These are phyloP conservation scores for Elymnias hypermnestra DNA, from an alignment of 1,140 invertebrate species.

Conservation along the genomic window DNA sequence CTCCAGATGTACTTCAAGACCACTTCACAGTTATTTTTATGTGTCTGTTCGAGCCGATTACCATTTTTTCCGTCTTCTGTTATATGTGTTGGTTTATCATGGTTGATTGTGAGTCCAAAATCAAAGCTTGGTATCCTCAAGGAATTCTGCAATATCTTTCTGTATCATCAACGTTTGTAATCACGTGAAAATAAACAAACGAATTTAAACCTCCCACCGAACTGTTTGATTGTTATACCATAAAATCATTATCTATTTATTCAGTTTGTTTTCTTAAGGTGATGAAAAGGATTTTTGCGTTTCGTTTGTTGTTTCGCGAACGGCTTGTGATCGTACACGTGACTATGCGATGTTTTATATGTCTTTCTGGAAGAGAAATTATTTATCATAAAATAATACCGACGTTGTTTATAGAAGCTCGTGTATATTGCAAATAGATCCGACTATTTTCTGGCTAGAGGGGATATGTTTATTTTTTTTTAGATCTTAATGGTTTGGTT, in stretches of 20 bases:
- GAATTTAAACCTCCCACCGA: neutral
- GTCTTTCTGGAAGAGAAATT: neutral
- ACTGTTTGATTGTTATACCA: neutral
- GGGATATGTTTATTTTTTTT: neutral
- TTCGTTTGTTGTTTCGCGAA: neutral
- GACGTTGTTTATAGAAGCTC: neutral
- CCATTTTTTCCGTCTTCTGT: too few relatives aligned
- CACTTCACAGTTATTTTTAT: too few relatives aligned
- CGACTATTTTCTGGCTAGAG: too few relatives aligned
- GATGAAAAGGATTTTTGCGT: neutral
- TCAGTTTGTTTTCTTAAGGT: neutral
- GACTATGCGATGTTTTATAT: neutral
- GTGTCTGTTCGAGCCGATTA: too few relatives aligned
- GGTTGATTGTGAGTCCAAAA: too few relatives aligned
- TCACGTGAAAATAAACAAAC: neutral
- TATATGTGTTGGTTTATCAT: too few relatives aligned
- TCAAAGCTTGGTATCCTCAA: too few relatives aligned
- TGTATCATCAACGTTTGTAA: too few relatives aligned
- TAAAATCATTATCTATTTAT: constrained; percentile 2
- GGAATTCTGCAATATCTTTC: too few relatives aligned
- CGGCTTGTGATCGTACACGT: neutral
- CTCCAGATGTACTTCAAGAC: too few relatives aligned
- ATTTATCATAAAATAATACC: neutral
- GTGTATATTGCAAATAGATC: too few relatives aligned
- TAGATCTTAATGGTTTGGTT: too few relatives aligned